These are phyloP conservation scores for Ardeotis arabs DNA, from an alignment of 2,113 vertebrate genomes.

Conservation along the genomic window DNA sequence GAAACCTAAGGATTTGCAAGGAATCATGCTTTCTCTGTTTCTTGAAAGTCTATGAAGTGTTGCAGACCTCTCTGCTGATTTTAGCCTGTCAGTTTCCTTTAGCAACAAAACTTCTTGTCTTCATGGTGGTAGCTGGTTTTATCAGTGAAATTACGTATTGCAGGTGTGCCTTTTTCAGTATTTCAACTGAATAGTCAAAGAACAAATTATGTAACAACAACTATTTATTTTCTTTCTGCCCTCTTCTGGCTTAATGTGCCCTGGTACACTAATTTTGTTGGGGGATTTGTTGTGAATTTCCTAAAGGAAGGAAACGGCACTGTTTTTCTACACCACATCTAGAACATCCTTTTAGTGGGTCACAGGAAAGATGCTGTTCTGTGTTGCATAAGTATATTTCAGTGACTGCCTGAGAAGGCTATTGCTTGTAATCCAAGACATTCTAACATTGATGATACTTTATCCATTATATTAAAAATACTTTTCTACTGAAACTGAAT, in stretches of 20 bases:
- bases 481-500: background rate
- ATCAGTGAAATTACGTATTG: background rate
- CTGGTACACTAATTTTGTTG: background rate
- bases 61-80: background rate
- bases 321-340: background rate
- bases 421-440: background rate
- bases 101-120: slow-evolving; percentile 2
- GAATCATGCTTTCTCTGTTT: background rate
- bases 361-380: background rate
- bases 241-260: background rate
- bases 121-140: background rate
- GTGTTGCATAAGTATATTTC: background rate
- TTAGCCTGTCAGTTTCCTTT: slow-evolving; percentile 20
- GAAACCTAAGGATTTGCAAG: background rate
- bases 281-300: background rate
- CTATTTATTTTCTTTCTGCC: background rate
- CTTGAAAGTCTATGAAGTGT: background rate
- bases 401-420: background rate
- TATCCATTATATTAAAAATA: background rate
- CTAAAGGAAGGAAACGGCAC: background rate
- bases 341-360: slow-evolving; percentile 18
- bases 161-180: background rate
- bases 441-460: background rate
- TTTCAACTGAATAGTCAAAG: background rate
- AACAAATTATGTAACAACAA: background rate